Percentiles rank a stretch among this genome's conserved stretches.
These are phyloP conservation scores for Cephus pulcher DNA, from an alignment of 2,888 invertebrate genomes.

Conservation along the genomic window DNA sequence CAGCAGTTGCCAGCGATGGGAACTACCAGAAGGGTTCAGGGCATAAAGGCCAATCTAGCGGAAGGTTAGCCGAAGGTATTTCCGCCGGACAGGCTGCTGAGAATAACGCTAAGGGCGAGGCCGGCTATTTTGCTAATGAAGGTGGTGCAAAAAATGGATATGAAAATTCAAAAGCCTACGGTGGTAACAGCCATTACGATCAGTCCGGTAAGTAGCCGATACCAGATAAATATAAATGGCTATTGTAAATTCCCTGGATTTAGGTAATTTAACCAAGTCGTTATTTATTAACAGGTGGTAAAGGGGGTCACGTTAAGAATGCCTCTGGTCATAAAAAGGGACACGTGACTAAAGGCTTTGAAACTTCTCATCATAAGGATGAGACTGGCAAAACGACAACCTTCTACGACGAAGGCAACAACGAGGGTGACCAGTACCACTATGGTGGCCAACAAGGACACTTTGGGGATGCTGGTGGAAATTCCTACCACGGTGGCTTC, in stretches of 20 bases:
- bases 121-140: constrained; percentile 68
- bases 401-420: constrained; percentile 75
- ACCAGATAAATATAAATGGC: neutral
- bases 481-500: constrained; percentile 73
- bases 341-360: constrained; percentile 76
- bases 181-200: constrained; percentile 71
- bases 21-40: constrained; percentile 70
- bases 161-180: constrained; percentile 72
- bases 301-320: constrained; percentile 70
- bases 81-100: constrained; percentile 69
- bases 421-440: constrained; percentile 72
- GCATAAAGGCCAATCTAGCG: constrained; percentile 70
- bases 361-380: constrained; percentile 75
- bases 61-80: constrained; percentile 72
- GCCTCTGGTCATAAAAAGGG: constrained; percentile 75
- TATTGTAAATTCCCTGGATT: neutral
- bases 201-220: constrained; percentile 68
- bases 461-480: constrained; percentile 71
- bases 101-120: constrained; percentile 64
- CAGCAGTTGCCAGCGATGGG: constrained; percentile 66
- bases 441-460: constrained; percentile 71
- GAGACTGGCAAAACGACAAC: constrained; percentile 75
- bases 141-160: constrained; percentile 70
- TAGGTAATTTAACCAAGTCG: neutral
- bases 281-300: constrained; percentile 65